Percentiles rank a stretch among this genome's conserved stretches.
phyloP scores from a whole-genome alignment of 1,140 invertebrate species.

The Battus philenor region DNA sequence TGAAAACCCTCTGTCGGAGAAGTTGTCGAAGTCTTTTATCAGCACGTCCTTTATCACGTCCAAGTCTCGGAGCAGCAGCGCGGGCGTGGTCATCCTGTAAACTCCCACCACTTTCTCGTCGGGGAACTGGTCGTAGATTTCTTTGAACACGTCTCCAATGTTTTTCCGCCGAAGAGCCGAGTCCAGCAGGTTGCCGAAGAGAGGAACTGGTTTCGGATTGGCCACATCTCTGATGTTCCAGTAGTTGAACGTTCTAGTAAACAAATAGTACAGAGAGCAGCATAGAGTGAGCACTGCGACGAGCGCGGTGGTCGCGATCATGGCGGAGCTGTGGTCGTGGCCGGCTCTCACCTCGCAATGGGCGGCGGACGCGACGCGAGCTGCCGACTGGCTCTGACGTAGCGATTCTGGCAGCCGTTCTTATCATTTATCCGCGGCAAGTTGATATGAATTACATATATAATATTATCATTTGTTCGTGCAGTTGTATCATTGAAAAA shows the following conservation, averaged over 20 bases:
- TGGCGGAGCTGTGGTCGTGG: too few species aligned
- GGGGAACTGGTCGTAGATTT: slow-evolving; percentile 33
- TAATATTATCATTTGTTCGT: too few species aligned
- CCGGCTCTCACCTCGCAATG: too few species aligned
- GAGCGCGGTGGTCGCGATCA: too few species aligned
- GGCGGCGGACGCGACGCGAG: too few species aligned
- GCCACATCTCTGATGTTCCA: slow-evolving; percentile 28
- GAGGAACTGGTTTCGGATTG: slow-evolving; percentile 20
- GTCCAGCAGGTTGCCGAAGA: slow-evolving; percentile 32
- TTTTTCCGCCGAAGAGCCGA: slow-evolving; percentile 22
- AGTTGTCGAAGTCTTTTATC: slow-evolving; percentile 64
- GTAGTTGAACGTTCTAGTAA: slow-evolving; percentile 26
- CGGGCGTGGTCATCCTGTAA: slow-evolving; percentile 57
- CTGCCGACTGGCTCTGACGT: too few species aligned
- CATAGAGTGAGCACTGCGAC: too few species aligned
- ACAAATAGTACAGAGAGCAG: slow-evolving; percentile 18
- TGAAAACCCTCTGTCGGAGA: slow-evolving; percentile 58
- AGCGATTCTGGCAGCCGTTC: too few species aligned
- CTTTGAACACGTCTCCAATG: slow-evolving; percentile 21
- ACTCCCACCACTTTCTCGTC: slow-evolving; percentile 46
- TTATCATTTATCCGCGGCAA: too few species aligned
- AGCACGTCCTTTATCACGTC: slow-evolving; percentile 78
- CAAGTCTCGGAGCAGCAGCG: slow-evolving; percentile 74
- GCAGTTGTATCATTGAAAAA: too few species aligned
- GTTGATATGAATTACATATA: too few species aligned